phyloP scores from a whole-genome alignment of 1,140 invertebrate genomes.

The Zaprionus camerounensis region DNA sequence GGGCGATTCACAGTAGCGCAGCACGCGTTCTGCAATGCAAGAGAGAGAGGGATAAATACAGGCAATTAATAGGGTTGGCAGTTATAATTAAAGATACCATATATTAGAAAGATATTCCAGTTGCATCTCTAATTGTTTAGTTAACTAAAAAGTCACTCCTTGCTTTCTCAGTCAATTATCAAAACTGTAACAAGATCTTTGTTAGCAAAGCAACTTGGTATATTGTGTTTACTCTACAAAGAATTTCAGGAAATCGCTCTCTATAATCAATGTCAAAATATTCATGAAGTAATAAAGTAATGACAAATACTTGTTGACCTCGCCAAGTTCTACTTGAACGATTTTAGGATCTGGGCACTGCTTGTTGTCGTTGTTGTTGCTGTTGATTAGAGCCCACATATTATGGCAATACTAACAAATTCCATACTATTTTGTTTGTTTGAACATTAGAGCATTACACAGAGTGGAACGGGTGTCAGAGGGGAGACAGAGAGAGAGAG shows the following conservation, averaged over 20 bases:
- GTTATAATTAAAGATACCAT: neutral
- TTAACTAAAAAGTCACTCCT: neutral
- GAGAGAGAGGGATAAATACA: neutral
- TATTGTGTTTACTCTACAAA: neutral
- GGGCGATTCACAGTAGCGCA: slow-evolving; percentile 79
- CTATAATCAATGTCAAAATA: neutral
- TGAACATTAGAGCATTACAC: slow-evolving; percentile 37
- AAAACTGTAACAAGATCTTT: neutral
- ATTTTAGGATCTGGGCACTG: slow-evolving; percentile 1
- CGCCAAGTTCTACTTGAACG: neutral
- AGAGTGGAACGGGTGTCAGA: neutral
- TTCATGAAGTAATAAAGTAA: neutral
- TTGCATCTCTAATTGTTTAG: neutral
- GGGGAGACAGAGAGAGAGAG: neutral
- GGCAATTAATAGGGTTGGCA: neutral
- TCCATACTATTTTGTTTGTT: slow-evolving; percentile 45
- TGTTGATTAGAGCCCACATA: slow-evolving; percentile 41
- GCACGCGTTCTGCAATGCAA: slow-evolving; percentile 70
- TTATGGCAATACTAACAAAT: slow-evolving; percentile 10
- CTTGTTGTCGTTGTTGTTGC: slow-evolving; percentile 24
- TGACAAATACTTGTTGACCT: neutral
- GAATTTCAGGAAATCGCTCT: neutral
- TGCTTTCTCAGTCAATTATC: neutral
- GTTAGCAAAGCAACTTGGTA: neutral
- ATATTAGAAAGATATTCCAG: neutral